A percentile compares a stretch with the other conserved stretches of the same genome.
Evolutionary conservation across 2,888 invertebrate species (phyloP).

Genomic region (Xanthia icteritia): DNA sequence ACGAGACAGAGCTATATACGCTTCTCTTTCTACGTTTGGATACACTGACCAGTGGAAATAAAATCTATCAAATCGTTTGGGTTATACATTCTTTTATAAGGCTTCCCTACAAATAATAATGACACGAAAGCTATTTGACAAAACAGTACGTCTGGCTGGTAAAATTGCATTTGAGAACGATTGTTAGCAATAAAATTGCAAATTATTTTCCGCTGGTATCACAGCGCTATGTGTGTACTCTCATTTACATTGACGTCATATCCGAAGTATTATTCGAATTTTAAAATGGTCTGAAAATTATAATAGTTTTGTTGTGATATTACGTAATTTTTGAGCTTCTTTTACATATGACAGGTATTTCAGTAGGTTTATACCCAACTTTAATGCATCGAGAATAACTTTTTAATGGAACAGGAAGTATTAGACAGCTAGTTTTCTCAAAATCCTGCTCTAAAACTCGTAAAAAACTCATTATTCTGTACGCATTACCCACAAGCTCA

Average conservation of each 20-base stretch:
- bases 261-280: slow-evolving; percentile 29
- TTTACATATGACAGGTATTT: background rate
- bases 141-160: background rate
- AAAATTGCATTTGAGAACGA: background rate
- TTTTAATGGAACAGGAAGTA: background rate
- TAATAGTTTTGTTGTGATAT: background rate
- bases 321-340: too few species aligned
- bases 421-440: background rate
- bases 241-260: slow-evolving; percentile 38
- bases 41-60: slow-evolving; percentile 35
- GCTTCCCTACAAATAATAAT: background rate
- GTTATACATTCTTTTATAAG: background rate
- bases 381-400: background rate
- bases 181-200: background rate
- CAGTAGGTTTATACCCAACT: background rate
- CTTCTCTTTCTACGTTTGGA: slow-evolving; percentile 52
- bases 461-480: background rate
- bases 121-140: background rate
- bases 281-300: background rate
- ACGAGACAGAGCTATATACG: slow-evolving; percentile 27
- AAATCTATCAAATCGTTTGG: background rate
- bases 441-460: background rate
- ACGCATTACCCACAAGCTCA: background rate
- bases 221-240: background rate
- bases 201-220: background rate